Percentiles rank a stretch among this genome's conserved stretches.
Evolutionary conservation across 2,113 vertebrate species (phyloP).

Genomic region (Pachycephala philippinensis): DNA sequence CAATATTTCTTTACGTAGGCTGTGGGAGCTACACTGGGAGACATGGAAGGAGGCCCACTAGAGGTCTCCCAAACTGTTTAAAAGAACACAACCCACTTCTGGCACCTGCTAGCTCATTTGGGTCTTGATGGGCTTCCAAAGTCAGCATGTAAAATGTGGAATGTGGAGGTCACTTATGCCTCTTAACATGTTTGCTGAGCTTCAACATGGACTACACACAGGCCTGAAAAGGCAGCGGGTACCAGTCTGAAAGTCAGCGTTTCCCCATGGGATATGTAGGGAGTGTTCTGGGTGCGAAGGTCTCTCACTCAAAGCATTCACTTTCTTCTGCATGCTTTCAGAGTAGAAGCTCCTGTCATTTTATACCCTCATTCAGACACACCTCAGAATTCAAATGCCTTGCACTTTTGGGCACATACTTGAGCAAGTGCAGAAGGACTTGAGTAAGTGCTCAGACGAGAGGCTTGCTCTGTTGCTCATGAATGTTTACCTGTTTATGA

Average conservation of each 20-base stretch:
- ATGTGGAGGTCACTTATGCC: background rate
- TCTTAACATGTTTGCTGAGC: background rate
- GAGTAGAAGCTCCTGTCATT: background rate
- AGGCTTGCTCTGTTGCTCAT: background rate
- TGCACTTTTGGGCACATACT: background rate
- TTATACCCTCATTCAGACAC: background rate
- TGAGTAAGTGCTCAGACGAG: background rate
- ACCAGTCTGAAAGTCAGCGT: background rate
- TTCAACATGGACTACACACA: background rate
- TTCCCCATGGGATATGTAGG: background rate
- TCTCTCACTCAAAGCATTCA: background rate
- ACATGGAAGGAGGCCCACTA: slow-evolving; percentile 1
- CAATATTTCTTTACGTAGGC: background rate
- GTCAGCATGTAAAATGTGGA: background rate
- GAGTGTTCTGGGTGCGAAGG: rapidly evolving
- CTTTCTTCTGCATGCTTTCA: background rate
- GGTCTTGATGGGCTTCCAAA: background rate
- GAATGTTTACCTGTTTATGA: background rate
- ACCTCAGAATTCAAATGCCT: background rate
- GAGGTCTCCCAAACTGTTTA: slow-evolving; percentile 31
- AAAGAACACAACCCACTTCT: background rate
- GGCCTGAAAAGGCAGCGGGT: background rate
- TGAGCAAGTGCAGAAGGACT: background rate
- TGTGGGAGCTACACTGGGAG: background rate
- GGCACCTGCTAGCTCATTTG: background rate